Evolutionary conservation across 2,888 invertebrate genomes (phyloP), one percentile per base, ranked within the genome.

Genomic region (Caenorhabditis uteleia): DNA sequence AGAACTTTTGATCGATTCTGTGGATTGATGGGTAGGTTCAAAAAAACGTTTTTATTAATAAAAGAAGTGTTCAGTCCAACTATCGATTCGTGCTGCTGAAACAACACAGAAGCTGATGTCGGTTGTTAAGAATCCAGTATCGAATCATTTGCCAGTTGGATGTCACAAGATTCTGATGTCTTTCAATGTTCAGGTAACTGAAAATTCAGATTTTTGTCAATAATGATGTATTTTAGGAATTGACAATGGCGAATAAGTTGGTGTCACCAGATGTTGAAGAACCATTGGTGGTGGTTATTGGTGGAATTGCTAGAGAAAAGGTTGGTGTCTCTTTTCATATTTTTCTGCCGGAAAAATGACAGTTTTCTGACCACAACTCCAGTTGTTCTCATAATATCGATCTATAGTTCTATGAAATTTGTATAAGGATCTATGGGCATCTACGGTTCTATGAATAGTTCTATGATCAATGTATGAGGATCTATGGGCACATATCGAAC

Each of bases 301-400:
- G 98, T 36, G 94, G 97, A 2, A 95, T 98, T 90, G 97, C 98
- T 0, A 93, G 95, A 85, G 98, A 98, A 53, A 91, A 90, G 85
- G 89, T 97, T n/a, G n/a, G n/a, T n/a, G n/a, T n/a, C n/a, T n/a
- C n/a, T n/a, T n/a, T n/a, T n/a, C n/a, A n/a, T n/a, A n/a, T n/a
- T n/a, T n/a, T n/a, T n/a, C n/a, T n/a, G n/a, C n/a, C n/a, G n/a
- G n/a, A n/a, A n/a, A n/a, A n/a, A n/a, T n/a, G n/a, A n/a, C n/a
- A n/a, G n/a, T n/a, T n/a, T n/a, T n/a, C n/a, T n/a, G n/a, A n/a
- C n/a, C n/a, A n/a, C n/a, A n/a, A n/a, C n/a, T n/a, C n/a, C n/a
- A n/a, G n/a, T n/a, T n/a, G n/a, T n/a, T n/a, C n/a, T n/a, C n/a
- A n/a, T n/a, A n/a, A n/a, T n/a, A n/a, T n/a, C n/a, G n/a, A n/a